Conservation (phyloP, 1,140 invertebrate genomes). For the Zaprionus africanus region DNA sequence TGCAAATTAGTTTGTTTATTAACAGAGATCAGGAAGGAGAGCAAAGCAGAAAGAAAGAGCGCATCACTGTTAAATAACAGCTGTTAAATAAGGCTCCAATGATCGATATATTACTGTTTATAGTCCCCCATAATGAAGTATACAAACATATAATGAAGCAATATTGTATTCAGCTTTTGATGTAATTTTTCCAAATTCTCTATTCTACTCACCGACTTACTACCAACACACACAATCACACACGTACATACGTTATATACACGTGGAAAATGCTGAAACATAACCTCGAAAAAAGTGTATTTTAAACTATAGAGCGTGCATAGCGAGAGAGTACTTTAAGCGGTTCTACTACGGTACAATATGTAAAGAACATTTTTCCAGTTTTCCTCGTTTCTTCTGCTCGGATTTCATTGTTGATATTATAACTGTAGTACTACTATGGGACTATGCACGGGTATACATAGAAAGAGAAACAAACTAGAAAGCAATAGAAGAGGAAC, state of each 20-base stretch:
- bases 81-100: background rate
- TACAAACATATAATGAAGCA: slow-evolving; percentile 15
- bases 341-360: no score
- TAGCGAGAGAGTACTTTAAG: background rate
- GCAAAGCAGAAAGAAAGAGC: background rate
- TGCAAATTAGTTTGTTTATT: background rate
- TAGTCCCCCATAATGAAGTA: background rate
- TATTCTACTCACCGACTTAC: slow-evolving; percentile 15
- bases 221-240: background rate
- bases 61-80: slow-evolving; percentile 4
- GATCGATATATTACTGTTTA: slow-evolving; percentile 3
- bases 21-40: background rate
- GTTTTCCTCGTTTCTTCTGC: background rate
- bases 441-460: background rate
- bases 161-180: slow-evolving; percentile 17
- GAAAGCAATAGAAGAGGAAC: slow-evolving; percentile 3
- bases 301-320: slow-evolving; percentile 5
- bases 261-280: slow-evolving; percentile 1
- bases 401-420: background rate
- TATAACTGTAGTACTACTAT: background rate
- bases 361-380: slow-evolving; percentile 1
- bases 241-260: slow-evolving; percentile 16
- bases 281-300: slow-evolving; percentile 1
- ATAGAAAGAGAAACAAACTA: background rate
- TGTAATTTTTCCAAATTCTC: slow-evolving; percentile 8